Conservation (phyloP, 1,140 invertebrate genomes). For the Probaryconus sp. region DNA sequence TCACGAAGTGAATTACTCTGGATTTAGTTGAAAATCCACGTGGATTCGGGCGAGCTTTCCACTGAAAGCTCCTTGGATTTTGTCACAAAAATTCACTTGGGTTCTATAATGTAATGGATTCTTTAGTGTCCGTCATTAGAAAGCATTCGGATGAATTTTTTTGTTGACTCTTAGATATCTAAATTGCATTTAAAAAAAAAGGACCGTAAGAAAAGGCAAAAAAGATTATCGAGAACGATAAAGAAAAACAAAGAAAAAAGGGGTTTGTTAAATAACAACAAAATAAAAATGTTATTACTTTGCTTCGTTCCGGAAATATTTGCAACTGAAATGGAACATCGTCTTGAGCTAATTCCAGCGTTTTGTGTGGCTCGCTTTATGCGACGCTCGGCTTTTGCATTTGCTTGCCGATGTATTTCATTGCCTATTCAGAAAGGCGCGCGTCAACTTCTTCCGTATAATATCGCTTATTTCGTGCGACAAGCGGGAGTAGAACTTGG, state of each 20-base stretch:
- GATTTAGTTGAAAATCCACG: conserved; percentile 16
- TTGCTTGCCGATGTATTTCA: conserved; percentile 15
- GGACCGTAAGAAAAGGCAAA: too few relatives aligned
- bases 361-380: background rate
- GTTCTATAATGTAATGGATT: conserved; percentile 15
- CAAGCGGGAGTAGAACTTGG: conserved; percentile 59
- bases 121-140: background rate
- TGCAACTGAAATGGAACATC: conserved; percentile 14
- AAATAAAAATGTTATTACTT: too few relatives aligned
- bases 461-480: conserved; percentile 53
- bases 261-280: too few relatives aligned
- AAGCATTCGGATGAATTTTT: too few relatives aligned
- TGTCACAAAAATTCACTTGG: conserved; percentile 17
- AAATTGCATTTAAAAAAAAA: too few relatives aligned
- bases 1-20: conserved; percentile 17
- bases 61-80: conserved; percentile 26
- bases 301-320: too few relatives aligned
- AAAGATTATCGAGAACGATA: too few relatives aligned
- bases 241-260: too few relatives aligned
- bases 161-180: too few relatives aligned
- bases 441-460: conserved; percentile 30
- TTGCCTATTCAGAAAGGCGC: conserved; percentile 27
- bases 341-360: conserved; percentile 9
- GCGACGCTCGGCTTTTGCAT: background rate
- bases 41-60: conserved; percentile 23